Evolutionary conservation across 2,797 vertebrate genomes (phyloP), one percentile per base, ranked within the genome.

Genomic region (Argyrosomus regius): DNA sequence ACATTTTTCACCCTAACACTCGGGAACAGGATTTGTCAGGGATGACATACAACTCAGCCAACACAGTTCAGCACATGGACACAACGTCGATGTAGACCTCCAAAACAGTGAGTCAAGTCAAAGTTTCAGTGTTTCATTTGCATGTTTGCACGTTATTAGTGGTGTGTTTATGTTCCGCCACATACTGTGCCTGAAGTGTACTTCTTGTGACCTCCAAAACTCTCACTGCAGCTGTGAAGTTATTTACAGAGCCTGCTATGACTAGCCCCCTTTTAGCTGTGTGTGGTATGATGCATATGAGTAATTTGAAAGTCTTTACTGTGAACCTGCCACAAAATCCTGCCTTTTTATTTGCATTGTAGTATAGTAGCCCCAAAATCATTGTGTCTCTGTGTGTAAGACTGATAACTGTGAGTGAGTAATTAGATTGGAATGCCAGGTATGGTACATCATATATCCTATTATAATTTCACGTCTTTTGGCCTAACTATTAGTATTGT

Each of bases 331-430:
- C 10, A 4, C 48, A 50, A 39, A 59, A 18, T 22, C 9, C 8
- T 53, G 13, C 4, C 2, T 12, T 39, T n/a, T 14, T n/a, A 39
- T 62, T 24, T 12, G n/a, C n/a, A 17, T 43, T 50, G 1, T 10
- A 45, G 11, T 48, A 11, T 66, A 43, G n/a, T 57, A 18, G 14
- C 0, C 7, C 53, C 53, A 5, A 43, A 17, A 24, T 39, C 0
- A 1, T 46, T 66, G 14, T 0, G 0, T 4, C 12, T 22, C 6
- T 9, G n/a, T 17, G 3, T 67, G 54, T 66, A 12, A 43, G 4
- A 43, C 1, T 48, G n/a, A 53, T 12, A 24, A 50, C 17, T 61
- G 14, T 67, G 10, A 45, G 26, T 22, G 49, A 65, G n/a, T 52
- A 17, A 48, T 58, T 20, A 12, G 5, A 66, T 17, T 39, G 7